A percentile compares a stretch with the other conserved stretches of the same genome.
phyloP scores from a whole-genome alignment of 2,113 vertebrate genomes.

The Nycticebus coucang region DNA sequence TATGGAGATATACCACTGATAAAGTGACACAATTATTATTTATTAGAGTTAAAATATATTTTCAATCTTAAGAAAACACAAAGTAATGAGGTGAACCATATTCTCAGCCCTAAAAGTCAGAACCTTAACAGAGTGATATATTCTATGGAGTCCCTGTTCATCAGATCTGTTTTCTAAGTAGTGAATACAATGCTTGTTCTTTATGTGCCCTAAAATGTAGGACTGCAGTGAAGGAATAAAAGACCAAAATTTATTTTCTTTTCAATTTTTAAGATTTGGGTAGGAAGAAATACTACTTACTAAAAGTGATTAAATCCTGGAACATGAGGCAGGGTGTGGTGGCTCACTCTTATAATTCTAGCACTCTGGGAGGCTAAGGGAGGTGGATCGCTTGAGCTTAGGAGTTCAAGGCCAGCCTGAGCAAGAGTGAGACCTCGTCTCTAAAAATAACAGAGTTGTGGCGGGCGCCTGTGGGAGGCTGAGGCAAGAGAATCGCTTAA shows the following conservation, averaged over 20 bases:
- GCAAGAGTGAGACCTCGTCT: too few relatives aligned
- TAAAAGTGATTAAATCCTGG: neutral
- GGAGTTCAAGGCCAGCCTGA: too few relatives aligned
- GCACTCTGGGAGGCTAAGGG: too few relatives aligned
- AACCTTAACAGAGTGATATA: neutral
- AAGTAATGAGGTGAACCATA: neutral
- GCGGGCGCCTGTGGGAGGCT: too few relatives aligned
- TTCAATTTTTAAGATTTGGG: neutral
- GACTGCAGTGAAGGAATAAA: neutral
- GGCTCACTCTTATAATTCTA: too few relatives aligned
- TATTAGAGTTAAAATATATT: constrained; percentile 5
- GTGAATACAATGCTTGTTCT: neutral
- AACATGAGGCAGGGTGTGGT: neutral
- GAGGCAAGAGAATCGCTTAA: too few relatives aligned
- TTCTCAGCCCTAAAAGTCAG: neutral
- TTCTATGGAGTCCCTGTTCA: neutral
- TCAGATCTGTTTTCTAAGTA: neutral
- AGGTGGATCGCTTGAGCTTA: too few relatives aligned
- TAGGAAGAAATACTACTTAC: neutral
- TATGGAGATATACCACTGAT: neutral
- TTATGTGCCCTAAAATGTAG: neutral
- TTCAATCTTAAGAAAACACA: neutral
- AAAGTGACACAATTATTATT: neutral
- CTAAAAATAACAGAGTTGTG: too few relatives aligned
- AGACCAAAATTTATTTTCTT: neutral